These are phyloP conservation scores for Anniella stebbinsi DNA, from an alignment of 2,797 vertebrate species.

Conservation along the genomic window DNA sequence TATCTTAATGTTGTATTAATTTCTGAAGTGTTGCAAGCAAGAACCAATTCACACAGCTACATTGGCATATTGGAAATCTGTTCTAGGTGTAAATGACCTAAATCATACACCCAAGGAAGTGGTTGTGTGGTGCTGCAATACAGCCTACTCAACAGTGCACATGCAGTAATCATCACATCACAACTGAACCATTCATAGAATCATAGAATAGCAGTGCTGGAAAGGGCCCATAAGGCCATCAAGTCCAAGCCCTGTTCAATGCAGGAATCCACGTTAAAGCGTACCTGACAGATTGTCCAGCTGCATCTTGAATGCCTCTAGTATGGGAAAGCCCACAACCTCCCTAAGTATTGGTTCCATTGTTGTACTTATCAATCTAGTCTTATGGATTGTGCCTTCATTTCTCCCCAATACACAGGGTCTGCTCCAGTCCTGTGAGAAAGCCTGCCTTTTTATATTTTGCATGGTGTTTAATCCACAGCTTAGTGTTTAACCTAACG, in stretches of 20 bases:
- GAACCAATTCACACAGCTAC: not conserved
- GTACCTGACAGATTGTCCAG: too few relatives aligned
- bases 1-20: slow-evolving; percentile 4
- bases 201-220: not conserved
- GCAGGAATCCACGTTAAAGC: too few relatives aligned
- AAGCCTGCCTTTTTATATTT: not conserved
- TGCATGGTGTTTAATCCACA: not conserved
- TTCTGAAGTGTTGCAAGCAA: not conserved
- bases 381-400: too few relatives aligned
- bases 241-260: too few relatives aligned
- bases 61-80: not conserved
- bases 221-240: too few relatives aligned
- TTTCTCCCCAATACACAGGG: not conserved
- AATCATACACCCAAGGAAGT: not conserved
- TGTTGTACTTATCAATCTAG: too few relatives aligned
- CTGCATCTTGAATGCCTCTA: too few relatives aligned
- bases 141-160: not conserved
- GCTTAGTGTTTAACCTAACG: not conserved
- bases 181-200: not conserved
- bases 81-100: too few relatives aligned
- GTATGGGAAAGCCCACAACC: too few relatives aligned
- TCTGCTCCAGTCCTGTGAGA: not conserved
- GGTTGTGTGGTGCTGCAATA: not conserved
- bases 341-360: too few relatives aligned
- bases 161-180: not conserved